Evolutionary conservation across 2,888 invertebrate genomes (phyloP), one percentile per base, ranked within the genome.

Genomic region (Dryobota labecula): DNA sequence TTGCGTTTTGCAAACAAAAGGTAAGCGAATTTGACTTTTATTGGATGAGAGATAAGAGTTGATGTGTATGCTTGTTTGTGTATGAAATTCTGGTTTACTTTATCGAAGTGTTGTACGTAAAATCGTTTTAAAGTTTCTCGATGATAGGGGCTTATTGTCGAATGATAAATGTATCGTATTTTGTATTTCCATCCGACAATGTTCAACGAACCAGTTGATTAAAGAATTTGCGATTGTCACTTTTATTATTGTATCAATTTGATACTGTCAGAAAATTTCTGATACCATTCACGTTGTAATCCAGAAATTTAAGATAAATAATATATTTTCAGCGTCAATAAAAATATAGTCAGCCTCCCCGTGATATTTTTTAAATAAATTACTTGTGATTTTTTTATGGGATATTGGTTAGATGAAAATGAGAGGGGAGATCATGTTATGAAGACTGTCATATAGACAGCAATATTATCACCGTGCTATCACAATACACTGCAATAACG

Each of bases 41-140:
- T 45, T 53, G 2, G 2, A 11, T 18, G 0, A 0, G 0, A 51
- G 8, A 67, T 69, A 81, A 56, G 56, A 45, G 24, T 24, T 36
- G 7, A n/a, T 24, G 13, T 38, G 6, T 54, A 27, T 53, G 36
- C 20, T 33, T 24, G 9, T 20, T 18, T 24, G 15, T 54, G 36
- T 47, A 3, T 53, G 13, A 57, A 36, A 49, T 33, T 30, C 41
- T 62, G 60, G 43, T 51, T 20, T 70, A 36, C 70, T 77, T 73
- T 73, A 71, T 73, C 53, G 77, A 65, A 49, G 61, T 70, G 33
- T 61, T 75, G 65, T 63, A 51, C 41, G 54, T 74, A 72, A 78
- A 73, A 74, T 73, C 70, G 70, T 66, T 77, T 84, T 82, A 73
- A 82, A 81, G 76, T 82, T 82, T 58, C 54, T 43, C 77, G 82